Base-by-base conservation (phyloP, 2,797 vertebrate species). In the Macropodus opercularis region DNA sequence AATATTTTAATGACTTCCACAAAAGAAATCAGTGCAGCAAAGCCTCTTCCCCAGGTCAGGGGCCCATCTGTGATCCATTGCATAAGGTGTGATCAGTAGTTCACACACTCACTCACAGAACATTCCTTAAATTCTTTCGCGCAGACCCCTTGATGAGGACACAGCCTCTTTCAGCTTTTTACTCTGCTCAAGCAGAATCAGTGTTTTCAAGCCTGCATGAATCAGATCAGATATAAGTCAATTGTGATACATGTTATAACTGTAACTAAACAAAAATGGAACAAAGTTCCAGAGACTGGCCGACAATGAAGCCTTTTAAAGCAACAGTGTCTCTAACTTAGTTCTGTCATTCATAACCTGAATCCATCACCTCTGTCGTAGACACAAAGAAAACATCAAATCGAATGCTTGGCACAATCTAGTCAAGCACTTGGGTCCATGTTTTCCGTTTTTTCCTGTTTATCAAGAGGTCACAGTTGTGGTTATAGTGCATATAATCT, bases 91-190 rank as follows among this genome's bases (percentile, higher is more conserved):
- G 57, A 80, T 79, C 57, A 63, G 72, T 71, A 56, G 50, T 58
- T 55, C 42, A 9, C 42, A 61, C 63, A 65, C 57, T 39, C 22
- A 47, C 66, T 67, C 52, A 36, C 55, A 51, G 52, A 58, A 42
- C 76, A 85, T 87, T 74, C 80, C 63, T 77, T 27, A 56, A 22
- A 83, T 82, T 75, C 71, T 69, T 54, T 1, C 42, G 24, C 57
- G 41, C n/a, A 24, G 40, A 44, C 47, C 53, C 51, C 63, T 69
- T 15, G 17, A 74, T 38, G 52, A 70, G 43, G 31, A 49, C 63
- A 58, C 39, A 13, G 46, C 43, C 50, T 24, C 21, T 17, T 19
- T 52, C 38, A n/a, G 19, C 32, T 26, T 4, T 24, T n/a, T 12
- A 18, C 5, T 59, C n/a, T 12, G 47, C 44, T 64, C 41, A 5